Conservation (phyloP, 1,140 invertebrate species). For the Trichogramma pretiosum region DNA sequence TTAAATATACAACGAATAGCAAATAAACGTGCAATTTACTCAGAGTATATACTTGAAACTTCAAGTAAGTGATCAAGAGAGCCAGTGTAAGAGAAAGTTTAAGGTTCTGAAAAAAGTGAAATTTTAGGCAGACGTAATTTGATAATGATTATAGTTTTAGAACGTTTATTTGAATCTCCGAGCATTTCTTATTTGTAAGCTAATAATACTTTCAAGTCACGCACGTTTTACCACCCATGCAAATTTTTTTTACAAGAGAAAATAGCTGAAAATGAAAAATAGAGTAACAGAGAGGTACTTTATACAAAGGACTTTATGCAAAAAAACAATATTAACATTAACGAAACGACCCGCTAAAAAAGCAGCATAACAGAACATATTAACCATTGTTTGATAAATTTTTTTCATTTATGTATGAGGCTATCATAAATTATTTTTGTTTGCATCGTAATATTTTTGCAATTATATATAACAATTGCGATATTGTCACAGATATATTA, state of each 20-base stretch:
- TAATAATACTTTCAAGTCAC: slow-evolving; percentile 18
- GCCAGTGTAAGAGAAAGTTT: too few relatives aligned
- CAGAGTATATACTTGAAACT: too few relatives aligned
- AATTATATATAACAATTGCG: neutral
- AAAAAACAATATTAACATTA: slow-evolving; percentile 6
- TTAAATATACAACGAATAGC: too few relatives aligned
- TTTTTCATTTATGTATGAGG: neutral
- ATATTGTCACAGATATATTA: neutral
- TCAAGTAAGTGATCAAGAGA: too few relatives aligned
- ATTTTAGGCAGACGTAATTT: too few relatives aligned
- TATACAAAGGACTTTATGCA: slow-evolving; percentile 16
- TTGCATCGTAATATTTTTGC: neutral
- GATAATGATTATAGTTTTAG: too few relatives aligned
- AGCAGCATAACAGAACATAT: too few relatives aligned
- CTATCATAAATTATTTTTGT: neutral
- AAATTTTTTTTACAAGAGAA: neutral
- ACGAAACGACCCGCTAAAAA: too few relatives aligned
- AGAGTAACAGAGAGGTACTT: slow-evolving; percentile 10
- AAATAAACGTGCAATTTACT: too few relatives aligned
- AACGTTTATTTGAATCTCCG: neutral
- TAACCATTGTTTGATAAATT: too few relatives aligned
- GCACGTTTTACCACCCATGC: neutral
- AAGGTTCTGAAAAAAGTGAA: too few relatives aligned
- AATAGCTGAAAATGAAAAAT: neutral
- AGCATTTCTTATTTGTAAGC: slow-evolving; percentile 9